Evolutionary conservation across 35 echinoderm and acorn worm species (phyloP).

Genomic region (Eucidaris tribuloides): DNA sequence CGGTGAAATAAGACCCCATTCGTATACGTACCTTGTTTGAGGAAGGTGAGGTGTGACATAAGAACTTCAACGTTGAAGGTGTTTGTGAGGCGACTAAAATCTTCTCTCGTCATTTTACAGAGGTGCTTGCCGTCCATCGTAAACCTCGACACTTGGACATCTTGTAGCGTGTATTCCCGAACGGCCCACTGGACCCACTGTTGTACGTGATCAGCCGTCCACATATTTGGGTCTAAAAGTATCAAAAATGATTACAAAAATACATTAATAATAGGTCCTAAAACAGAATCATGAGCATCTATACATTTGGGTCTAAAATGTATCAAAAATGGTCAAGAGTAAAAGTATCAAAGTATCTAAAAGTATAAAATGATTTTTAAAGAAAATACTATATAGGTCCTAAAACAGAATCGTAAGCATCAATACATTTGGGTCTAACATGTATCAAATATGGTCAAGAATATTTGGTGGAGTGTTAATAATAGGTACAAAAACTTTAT

Average conservation of each 20-base stretch:
- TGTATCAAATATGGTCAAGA: not conserved
- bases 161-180: conserved; percentile 79
- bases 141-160: conserved; percentile 81
- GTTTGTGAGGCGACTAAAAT: conserved; percentile 86
- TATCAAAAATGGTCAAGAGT: not conserved
- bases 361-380: not conserved
- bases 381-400: too few species aligned
- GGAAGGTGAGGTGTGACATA: conserved; percentile 91
- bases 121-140: conserved; percentile 93
- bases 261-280: not conserved
- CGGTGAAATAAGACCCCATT: too few species aligned
- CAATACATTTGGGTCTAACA: not conserved
- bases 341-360: not conserved
- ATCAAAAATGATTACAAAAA: not conserved
- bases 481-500: not conserved
- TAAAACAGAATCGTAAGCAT: not conserved
- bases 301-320: not conserved
- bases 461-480: not conserved
- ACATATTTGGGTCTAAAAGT: conserved; percentile 91
- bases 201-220: conserved; percentile 86
- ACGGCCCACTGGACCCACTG: conserved; percentile 99
- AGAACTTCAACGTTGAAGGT: conserved; percentile 89
- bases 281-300: not conserved
- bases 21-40: conserved; percentile 98
- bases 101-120: conserved; percentile 91